Evolutionary conservation across 2,113 vertebrate genomes (phyloP).

Genomic region (Pituophis catenifer): DNA sequence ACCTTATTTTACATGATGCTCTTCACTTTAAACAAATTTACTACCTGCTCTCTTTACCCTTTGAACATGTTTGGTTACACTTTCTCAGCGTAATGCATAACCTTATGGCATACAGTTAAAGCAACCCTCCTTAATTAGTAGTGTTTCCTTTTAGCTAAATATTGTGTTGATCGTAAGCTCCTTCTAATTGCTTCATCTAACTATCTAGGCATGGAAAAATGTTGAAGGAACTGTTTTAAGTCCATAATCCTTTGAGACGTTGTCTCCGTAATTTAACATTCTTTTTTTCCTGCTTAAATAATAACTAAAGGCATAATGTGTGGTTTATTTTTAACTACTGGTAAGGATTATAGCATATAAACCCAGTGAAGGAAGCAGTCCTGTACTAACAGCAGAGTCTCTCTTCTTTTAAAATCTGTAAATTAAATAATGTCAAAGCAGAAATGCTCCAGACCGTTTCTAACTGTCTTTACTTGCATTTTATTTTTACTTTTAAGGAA

Average conservation of each 20-base stretch:
- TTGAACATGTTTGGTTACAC: conserved; percentile 38
- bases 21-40: conserved; percentile 58
- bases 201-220: conserved; percentile 22
- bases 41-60: conserved; percentile 67
- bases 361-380: neutral
- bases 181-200: conserved; percentile 32
- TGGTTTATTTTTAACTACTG: neutral
- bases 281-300: neutral
- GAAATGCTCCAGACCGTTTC: neutral
- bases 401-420: neutral
- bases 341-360: conserved; percentile 6
- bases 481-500: neutral
- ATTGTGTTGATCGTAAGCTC: conserved; percentile 46
- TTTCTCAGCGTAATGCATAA: conserved; percentile 65
- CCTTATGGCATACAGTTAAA: conserved; percentile 59
- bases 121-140: conserved; percentile 65
- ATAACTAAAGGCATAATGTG: neutral
- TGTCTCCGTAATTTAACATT: conserved; percentile 42
- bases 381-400: neutral
- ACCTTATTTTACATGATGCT: conserved; percentile 23
- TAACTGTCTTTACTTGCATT: neutral
- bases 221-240: conserved; percentile 19
- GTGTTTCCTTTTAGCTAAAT: conserved; percentile 56
- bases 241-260: conserved; percentile 50
- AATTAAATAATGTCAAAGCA: neutral